A percentile compares a stretch with the other conserved stretches of the same genome.
phyloP scores from a whole-genome alignment of 2,888 invertebrate genomes.

The Melangyna quadrimaculata region DNA sequence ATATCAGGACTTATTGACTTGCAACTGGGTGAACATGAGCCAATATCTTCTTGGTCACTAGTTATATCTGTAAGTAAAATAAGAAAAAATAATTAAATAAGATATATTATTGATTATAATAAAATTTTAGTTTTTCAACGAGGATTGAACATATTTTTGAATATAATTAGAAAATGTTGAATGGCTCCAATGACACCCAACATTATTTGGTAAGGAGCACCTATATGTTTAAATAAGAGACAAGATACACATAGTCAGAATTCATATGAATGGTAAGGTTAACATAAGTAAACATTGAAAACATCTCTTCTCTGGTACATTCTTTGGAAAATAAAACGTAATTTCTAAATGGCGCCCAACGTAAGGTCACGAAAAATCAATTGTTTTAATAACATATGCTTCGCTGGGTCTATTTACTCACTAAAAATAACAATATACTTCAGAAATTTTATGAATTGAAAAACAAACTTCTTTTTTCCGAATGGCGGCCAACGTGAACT shows the following conservation, averaged over 20 bases:
- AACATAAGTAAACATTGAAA: too few species aligned
- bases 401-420: neutral
- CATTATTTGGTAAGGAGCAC: too few species aligned
- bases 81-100: neutral
- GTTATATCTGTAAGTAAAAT: conserved; percentile 76
- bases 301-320: too few species aligned
- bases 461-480: neutral
- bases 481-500: neutral
- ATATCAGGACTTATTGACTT: conserved; percentile 62
- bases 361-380: neutral
- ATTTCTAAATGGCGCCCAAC: conserved; percentile 1
- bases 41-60: conserved; percentile 80
- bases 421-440: neutral
- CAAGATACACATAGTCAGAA: too few species aligned
- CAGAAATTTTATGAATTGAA: neutral
- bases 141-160: too few species aligned
- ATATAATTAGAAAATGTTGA: too few species aligned
- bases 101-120: too few species aligned
- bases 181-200: too few species aligned
- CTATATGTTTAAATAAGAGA: too few species aligned
- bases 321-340: too few species aligned
- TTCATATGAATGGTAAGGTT: too few species aligned
- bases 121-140: too few species aligned
- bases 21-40: conserved; percentile 78
- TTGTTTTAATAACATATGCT: neutral